Evolutionary conservation across 2,797 vertebrate genomes (phyloP), one percentile per base, ranked within the genome.

Genomic region (Sebastes matsubarae): DNA sequence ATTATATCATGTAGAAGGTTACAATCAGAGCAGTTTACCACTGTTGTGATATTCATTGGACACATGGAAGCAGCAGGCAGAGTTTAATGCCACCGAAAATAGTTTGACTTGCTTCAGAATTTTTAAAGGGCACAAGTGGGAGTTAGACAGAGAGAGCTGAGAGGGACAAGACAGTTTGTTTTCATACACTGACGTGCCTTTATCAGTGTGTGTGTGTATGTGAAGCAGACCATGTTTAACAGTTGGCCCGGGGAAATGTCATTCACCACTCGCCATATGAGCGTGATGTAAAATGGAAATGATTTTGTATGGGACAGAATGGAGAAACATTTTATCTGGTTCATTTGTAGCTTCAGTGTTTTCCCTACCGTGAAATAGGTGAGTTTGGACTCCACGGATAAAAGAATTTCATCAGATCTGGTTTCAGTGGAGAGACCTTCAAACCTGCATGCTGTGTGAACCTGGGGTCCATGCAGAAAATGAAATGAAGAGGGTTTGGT

Each of bases 191-290:
- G 42, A 50, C 42, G 16, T 82, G 63, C 79, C 68, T 74, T 54
- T 66, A 42, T 72, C 54, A 71, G 71, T 79, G 71, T 61, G 73
- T 73, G 70, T 73, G 70, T 76, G 67, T 59, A 64, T 80, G 81
- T 87, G 84, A 80, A 87, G 86, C 88, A 77, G 87, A 85, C 86
- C 87, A 29, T 87, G 84, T 83, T 90, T 87, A 90, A 92, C 85
- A 83, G 81, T 34, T 79, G 79, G 92, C 93, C 89, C 2, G 46
- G 72, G 89, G 90, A 93, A 93, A 93, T 93, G 88, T 90, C 92
- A 84, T 87, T 91, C 80, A 83, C 50, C 79, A 58, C 77, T 88
- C 64, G 20, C 77, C 76, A 46, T 78, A 63, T 68, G 68, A 85
- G 79, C 9, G 75, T 86, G 85, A 89, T 75, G 85, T 89, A 79